Conservation (phyloP, 2,797 vertebrate species). For the Malurus leucopterus region DNA sequence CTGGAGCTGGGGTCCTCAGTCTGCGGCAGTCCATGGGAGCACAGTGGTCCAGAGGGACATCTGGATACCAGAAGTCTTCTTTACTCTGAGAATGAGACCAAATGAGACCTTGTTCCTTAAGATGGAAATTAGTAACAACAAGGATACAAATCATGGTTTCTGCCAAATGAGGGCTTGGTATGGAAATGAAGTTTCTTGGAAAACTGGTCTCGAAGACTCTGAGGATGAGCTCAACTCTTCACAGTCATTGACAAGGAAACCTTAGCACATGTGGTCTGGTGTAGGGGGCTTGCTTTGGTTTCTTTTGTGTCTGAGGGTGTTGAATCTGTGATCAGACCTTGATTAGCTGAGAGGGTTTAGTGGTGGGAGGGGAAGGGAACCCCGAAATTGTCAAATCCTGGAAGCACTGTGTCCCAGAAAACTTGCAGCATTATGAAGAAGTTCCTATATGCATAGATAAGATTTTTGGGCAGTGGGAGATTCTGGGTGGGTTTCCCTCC, state of each 20-base stretch:
- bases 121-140: background rate
- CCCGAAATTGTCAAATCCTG: background rate
- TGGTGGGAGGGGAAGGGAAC: background rate
- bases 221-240: background rate
- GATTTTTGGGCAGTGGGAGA: background rate
- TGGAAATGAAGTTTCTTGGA: background rate
- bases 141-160: background rate
- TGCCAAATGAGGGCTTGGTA: background rate
- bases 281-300: background rate
- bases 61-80: background rate
- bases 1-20: background rate
- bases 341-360: background rate
- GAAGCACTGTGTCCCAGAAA: background rate
- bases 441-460: accelerated
- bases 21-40: accelerated
- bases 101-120: background rate
- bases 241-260: accelerated
- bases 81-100: background rate
- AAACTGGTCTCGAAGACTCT: background rate
- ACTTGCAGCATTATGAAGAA: background rate
- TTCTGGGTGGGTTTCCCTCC: background rate
- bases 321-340: background rate
- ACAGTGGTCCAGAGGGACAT: background rate
- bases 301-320: background rate
- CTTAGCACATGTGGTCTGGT: background rate